Evolutionary conservation across 2,797 vertebrate genomes (phyloP).

Genomic region (Parambassis ranga): DNA sequence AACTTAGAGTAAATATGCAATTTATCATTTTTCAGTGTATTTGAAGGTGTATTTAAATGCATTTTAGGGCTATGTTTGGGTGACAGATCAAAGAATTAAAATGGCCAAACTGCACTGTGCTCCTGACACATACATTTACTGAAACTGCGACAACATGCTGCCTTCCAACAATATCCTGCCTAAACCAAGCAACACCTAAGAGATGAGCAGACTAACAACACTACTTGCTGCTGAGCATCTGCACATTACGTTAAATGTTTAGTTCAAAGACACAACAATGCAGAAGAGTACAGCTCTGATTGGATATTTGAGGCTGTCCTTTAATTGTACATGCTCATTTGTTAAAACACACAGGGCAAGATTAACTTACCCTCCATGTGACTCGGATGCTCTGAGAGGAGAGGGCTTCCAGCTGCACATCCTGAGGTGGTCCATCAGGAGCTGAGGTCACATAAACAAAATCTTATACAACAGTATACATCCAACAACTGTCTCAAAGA

Average conservation of each 20-base stretch:
- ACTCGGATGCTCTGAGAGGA: slow-evolving; percentile 97
- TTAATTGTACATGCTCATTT: not conserved
- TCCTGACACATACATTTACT: too few relatives aligned
- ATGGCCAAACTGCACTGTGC: not conserved
- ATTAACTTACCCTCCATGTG: slow-evolving; percentile 90
- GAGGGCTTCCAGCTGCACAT: slow-evolving; percentile 93
- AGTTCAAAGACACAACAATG: not conserved
- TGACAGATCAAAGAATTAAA: too few relatives aligned
- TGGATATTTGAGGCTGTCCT: not conserved
- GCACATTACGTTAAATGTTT: not conserved
- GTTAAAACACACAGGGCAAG: not conserved
- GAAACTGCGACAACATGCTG: not conserved
- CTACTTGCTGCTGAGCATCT: not conserved
- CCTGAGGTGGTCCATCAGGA: slow-evolving; percentile 96
- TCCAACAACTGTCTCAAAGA: not conserved
- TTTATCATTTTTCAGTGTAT: too few relatives aligned
- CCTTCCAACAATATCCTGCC: slow-evolving; percentile 3
- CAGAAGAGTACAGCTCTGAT: not conserved
- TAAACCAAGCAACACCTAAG: not conserved
- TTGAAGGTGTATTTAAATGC: too few relatives aligned
- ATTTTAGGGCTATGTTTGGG: not conserved
- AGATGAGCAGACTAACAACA: not conserved
- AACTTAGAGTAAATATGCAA: too few relatives aligned
- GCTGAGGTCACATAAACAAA: slow-evolving; percentile 76
- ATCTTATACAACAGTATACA: not conserved